Base-by-base conservation (phyloP, 2,797 vertebrate species). In the Poeciliopsis turneri region DNA sequence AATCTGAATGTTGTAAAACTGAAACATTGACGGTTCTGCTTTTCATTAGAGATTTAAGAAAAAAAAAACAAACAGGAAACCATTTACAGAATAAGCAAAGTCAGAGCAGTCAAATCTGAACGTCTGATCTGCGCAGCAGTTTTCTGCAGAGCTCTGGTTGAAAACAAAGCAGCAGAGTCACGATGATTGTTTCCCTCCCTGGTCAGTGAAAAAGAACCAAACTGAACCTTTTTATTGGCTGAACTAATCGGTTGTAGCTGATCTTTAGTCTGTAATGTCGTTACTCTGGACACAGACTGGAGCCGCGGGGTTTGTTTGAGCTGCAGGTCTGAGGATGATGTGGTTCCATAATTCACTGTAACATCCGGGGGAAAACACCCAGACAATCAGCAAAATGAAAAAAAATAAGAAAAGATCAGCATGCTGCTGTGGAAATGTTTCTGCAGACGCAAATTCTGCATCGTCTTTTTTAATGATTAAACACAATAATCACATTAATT, bases 291-390 rank as follows among this genome's bases (percentile, higher is more conserved):
- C 41, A 20, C 46, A 30, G 70, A 30, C 61, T 20, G 4, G 5
- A 75, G 33, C 76, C 78, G 53, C 74, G 69, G 80, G 57, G 33
- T 41, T 13, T 72, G 82, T 79, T 66, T 79, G 75, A 74, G 18
- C 61, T 82, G 66, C 20, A 69, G 75, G 76, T 86, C 75, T 84
- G 73, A 74, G 85, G 75, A 83, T 36, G 59, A 51, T 2, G 28
- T 36, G 51, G 66, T 87, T 87, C 83, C 78, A 77, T 82, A 86
- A 74, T 49, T 66, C 59, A 74, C 49, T 41, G 72, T 74, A 41
- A 41, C 64, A 12, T 36, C 36, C 1, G 9, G 64, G 36, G 59
- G 16, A 10, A 39, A 39, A 39, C 33, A 39, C 20, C 33, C 59
- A 33, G 30, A 64, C 59, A 61, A 61, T 61, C 59, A 18, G 30